Evolutionary conservation across 2,797 vertebrate species (phyloP).

Genomic region (Pantherophis vulpinus): DNA sequence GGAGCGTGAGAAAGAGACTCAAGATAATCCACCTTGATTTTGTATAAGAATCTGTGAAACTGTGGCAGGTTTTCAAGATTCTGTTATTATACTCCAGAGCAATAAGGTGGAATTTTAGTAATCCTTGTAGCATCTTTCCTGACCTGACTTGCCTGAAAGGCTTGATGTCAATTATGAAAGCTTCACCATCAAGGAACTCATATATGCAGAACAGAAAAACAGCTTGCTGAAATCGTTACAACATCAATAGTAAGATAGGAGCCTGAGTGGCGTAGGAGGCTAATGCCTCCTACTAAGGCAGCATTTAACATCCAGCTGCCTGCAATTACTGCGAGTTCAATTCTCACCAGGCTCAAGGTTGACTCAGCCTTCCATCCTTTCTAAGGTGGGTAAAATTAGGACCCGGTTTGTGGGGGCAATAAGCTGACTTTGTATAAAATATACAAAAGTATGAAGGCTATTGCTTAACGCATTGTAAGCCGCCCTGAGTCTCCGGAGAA

Average conservation of each 20-base stretch:
- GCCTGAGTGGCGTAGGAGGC: too few relatives aligned
- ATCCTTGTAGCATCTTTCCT: background rate
- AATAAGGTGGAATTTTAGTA: background rate
- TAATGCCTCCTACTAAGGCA: too few relatives aligned
- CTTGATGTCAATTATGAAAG: background rate
- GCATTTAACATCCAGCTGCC: too few relatives aligned
- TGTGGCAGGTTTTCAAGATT: background rate
- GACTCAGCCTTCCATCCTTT: too few relatives aligned
- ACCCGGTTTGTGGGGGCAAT: too few relatives aligned
- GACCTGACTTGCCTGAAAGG: background rate
- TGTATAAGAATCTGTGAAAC: background rate
- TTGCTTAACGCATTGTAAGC: too few relatives aligned
- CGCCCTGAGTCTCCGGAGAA: too few relatives aligned
- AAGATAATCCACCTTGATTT: background rate
- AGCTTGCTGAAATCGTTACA: background rate
- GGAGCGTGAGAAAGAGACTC: background rate
- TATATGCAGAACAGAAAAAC: background rate
- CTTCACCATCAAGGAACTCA: background rate
- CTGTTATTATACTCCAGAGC: background rate
- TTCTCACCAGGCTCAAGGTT: too few relatives aligned
- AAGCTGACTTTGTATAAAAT: too few relatives aligned
- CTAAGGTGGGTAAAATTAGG: too few relatives aligned
- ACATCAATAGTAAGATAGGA: background rate
- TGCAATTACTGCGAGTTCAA: too few relatives aligned
- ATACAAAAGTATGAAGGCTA: too few relatives aligned